Evolutionary conservation across 2,888 invertebrate genomes (phyloP).

Genomic region (Danaus chrysippus): DNA sequence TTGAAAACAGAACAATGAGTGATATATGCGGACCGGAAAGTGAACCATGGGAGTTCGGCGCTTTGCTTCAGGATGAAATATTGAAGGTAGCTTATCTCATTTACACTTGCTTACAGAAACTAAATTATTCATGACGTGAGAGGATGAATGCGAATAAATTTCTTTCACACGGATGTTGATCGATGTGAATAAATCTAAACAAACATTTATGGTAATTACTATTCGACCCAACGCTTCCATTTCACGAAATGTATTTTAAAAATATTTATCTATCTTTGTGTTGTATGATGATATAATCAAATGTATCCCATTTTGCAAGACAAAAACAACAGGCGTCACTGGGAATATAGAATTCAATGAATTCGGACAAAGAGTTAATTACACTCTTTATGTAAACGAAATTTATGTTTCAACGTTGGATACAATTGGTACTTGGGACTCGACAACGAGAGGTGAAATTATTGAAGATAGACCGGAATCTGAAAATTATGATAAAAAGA

Average conservation of each 20-base stretch:
- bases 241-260: not conserved
- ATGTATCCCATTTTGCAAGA: conserved; percentile 60
- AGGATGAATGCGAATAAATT: conserved; percentile 6
- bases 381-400: conserved; percentile 84
- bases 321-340: conserved; percentile 81
- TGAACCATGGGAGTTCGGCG: conserved; percentile 55
- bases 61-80: conserved; percentile 54
- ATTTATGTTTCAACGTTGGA: conserved; percentile 47
- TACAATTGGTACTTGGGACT: conserved; percentile 60
- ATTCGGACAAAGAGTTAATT: conserved; percentile 83
- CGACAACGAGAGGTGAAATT: conserved; percentile 74
- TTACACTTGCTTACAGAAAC: not conserved
- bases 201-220: not conserved
- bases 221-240: not conserved
- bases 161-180: not conserved
- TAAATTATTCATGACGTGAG: conserved; percentile 5
- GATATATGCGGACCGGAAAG: conserved; percentile 46
- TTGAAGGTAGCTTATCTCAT: conserved; percentile 44
- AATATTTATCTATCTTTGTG: not conserved
- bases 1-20: conserved; percentile 36
- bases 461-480: conserved; percentile 65
- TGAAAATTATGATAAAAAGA: conserved; percentile 67
- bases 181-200: not conserved
- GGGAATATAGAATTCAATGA: conserved; percentile 84
- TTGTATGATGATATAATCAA: not conserved